Evolutionary conservation across 2,888 invertebrate species (phyloP), one percentile per base, ranked within the genome.

Genomic region (Hypena proboscidalis): DNA sequence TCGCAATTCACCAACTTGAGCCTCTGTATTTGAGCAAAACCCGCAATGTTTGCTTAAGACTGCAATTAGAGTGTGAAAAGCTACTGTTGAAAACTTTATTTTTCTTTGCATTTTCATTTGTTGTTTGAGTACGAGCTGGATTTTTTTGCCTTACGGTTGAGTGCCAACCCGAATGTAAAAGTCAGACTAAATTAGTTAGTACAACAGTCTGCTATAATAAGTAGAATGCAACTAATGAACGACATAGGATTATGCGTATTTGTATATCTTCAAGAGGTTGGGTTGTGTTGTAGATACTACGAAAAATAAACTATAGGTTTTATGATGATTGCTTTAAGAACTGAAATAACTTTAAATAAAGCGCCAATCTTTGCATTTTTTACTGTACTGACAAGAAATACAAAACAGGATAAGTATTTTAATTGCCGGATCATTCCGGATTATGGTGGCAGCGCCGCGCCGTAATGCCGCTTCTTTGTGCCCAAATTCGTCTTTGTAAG

Each of bases 341-440:
- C n/a, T n/a, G n/a, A n/a, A n/a, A n/a, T n/a, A n/a, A n/a, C n/a
- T n/a, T n/a, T n/a, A n/a, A n/a, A n/a, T n/a, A n/a, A n/a, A n/a
- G n/a, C n/a, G n/a, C n/a, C n/a, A n/a, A n/a, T n/a, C n/a, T 64
- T 66, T 35, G 48, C 47, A 59, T 45, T 52, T 45, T 54, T 48
- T 43, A 54, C 46, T 55, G 41, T 56, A 40, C 48, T 47, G 51
- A 61, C 62, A 64, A 71, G 70, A 71, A 77, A 77, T 74, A 71
- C 69, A 58, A 60, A 62, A 51, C 62, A 65, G 73, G 72, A 77
- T 82, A 80, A 83, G 81, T 76, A 80, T 83, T 84, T 83, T 84
- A 83, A 85, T 82, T 83, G 80, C 74, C 64, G 69, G 74, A 73
- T 79, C 80, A 70, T 75, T 75, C 72, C 72, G 79, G 84, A 81